These are phyloP conservation scores for Rhynchotus rufescens DNA, from an alignment of 2,797 vertebrate species.

Conservation along the genomic window DNA sequence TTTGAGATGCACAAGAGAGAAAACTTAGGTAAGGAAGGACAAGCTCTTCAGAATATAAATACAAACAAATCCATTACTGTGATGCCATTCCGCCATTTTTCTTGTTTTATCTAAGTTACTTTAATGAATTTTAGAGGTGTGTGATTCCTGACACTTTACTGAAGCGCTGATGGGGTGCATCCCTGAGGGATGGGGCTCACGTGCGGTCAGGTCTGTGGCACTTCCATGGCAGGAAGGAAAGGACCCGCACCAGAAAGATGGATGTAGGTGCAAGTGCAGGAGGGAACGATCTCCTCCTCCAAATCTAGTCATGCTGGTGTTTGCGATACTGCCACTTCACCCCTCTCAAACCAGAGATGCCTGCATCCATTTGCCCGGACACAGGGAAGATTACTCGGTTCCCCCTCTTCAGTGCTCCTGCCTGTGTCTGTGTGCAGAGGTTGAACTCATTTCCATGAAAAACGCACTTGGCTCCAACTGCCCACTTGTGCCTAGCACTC, in stretches of 20 bases:
- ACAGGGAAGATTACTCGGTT: neutral
- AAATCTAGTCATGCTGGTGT: neutral
- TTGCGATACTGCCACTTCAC: neutral
- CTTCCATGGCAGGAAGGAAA: neutral
- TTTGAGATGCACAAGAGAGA: neutral
- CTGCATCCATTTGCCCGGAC: neutral
- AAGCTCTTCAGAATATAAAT: neutral
- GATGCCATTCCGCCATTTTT: neutral
- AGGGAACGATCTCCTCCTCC: neutral
- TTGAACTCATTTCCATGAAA: neutral
- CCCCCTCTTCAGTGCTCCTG: neutral
- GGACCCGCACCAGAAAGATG: no score
- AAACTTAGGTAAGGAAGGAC: neutral
- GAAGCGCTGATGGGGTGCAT: rapidly evolving
- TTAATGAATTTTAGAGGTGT: neutral
- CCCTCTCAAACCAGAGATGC: rapidly evolving
- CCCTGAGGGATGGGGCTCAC: neutral
- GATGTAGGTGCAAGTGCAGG: neutral
- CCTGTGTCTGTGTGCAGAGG: neutral
- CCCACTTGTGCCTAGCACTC: neutral
- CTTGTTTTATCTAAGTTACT: neutral
- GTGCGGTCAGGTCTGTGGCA: no score
- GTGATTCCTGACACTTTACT: neutral
- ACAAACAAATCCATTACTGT: rapidly evolving
- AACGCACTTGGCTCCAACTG: neutral